A percentile compares a stretch with the other conserved stretches of the same genome.
Evolutionary conservation across 1,140 invertebrate genomes (phyloP).

Genomic region (Bombus consobrinus): DNA sequence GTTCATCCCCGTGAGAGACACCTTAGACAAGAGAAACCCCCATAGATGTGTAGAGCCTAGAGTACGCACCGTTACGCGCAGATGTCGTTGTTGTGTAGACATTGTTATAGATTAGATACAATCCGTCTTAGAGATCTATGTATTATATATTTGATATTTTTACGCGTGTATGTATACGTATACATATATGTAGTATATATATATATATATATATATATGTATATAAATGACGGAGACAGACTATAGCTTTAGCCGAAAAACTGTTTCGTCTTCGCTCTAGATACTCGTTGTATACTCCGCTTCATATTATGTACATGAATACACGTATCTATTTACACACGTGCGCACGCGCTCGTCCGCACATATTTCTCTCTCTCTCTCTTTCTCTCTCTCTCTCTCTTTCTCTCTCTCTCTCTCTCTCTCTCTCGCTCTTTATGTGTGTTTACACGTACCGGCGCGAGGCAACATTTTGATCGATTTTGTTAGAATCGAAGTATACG

Average conservation of each 20-base stretch:
- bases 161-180: neutral
- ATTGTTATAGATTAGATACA: conserved; percentile 56
- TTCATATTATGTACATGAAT: conserved; percentile 14
- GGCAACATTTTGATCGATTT: conserved; percentile 4
- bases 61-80: conserved; percentile 57
- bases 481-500: neutral
- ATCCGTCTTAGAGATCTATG: conserved; percentile 15
- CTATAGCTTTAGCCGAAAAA: neutral
- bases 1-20: conserved; percentile 62
- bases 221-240: neutral
- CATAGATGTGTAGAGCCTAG: conserved; percentile 64
- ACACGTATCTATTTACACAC: conserved; percentile 11
- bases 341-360: neutral
- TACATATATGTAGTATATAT: neutral
- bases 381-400: neutral
- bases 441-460: neutral
- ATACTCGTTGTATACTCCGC: neutral
- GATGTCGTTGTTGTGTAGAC: conserved; percentile 59
- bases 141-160: conserved; percentile 9
- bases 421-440: neutral
- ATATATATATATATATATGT: no score
- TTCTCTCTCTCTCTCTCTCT: neutral
- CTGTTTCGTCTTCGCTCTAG: neutral
- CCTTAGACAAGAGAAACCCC: conserved; percentile 60
- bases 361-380: neutral